Evolutionary conservation across 2,888 invertebrate species (phyloP).

Genomic region (Plusia festucae): DNA sequence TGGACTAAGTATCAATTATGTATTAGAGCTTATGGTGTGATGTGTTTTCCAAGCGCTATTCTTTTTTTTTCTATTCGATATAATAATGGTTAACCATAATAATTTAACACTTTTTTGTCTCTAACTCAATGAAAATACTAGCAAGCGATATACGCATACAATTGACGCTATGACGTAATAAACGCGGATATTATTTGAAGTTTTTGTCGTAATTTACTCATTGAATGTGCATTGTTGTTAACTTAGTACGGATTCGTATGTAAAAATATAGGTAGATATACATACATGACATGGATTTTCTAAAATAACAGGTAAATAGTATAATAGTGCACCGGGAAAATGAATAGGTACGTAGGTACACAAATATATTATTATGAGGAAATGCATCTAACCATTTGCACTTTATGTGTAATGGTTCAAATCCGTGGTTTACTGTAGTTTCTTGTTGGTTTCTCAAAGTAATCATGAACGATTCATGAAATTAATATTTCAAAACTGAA

Average conservation of each 20-base stretch:
- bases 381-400: not conserved
- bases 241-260: not conserved
- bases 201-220: conserved; percentile 4
- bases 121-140: not conserved
- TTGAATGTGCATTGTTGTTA: not conserved
- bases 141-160: not conserved
- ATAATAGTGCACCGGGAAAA: conserved; percentile 7
- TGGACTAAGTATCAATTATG: too few species aligned
- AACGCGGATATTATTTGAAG: conserved; percentile 12
- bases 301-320: conserved; percentile 23
- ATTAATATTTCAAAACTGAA: too few species aligned
- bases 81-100: too few species aligned
- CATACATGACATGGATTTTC: conserved; percentile 14
- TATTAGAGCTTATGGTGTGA: too few species aligned
- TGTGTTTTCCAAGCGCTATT: too few species aligned
- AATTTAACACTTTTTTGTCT: not conserved
- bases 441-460: too few species aligned
- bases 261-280: not conserved
- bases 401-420: too few species aligned
- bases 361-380: not conserved
- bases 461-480: too few species aligned
- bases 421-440: too few species aligned
- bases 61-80: too few species aligned
- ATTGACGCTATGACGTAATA: conserved; percentile 23
- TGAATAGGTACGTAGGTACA: not conserved